Evolutionary conservation across 2,113 vertebrate species (phyloP).

Genomic region (Sinocyclocheilus grahami): DNA sequence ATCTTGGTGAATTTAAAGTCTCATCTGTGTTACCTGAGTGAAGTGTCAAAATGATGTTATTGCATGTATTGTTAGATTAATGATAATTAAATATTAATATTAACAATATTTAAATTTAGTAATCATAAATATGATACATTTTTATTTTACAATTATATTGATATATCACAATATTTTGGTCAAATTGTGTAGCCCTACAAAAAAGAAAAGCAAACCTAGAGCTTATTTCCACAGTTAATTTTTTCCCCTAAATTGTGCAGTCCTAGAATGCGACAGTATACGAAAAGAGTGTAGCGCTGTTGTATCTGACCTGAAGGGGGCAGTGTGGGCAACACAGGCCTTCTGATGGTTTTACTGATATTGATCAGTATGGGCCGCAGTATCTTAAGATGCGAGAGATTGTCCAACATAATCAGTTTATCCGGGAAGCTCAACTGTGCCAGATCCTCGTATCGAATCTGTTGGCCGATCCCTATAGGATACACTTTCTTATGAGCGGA

Average conservation of each 20-base stretch:
- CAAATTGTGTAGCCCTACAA: neutral
- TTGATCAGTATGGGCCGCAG: constrained; percentile 68
- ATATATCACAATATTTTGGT: neutral
- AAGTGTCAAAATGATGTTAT: no score
- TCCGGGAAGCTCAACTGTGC: constrained; percentile 74
- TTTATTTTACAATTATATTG: neutral
- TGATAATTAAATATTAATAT: no score
- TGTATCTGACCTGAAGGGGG: constrained; percentile 71
- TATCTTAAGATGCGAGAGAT: constrained; percentile 71
- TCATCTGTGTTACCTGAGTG: no score
- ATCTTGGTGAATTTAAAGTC: no score
- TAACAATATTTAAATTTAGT: no score
- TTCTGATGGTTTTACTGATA: constrained; percentile 68
- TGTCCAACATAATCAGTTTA: constrained; percentile 78
- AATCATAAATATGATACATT: neutral
- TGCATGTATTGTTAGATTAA: no score
- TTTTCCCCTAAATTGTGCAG: neutral
- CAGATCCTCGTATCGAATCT: constrained; percentile 76
- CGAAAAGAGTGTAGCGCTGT: neutral
- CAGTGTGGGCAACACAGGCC: constrained; percentile 53
- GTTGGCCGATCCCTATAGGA: constrained; percentile 85
- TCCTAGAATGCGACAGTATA: neutral
- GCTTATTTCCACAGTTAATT: neutral
- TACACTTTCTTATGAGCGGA: constrained; percentile 76
- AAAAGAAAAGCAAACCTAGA: neutral